phyloP scores from a whole-genome alignment of 2,797 vertebrate genomes.

The Darevskia nairensis region DNA sequence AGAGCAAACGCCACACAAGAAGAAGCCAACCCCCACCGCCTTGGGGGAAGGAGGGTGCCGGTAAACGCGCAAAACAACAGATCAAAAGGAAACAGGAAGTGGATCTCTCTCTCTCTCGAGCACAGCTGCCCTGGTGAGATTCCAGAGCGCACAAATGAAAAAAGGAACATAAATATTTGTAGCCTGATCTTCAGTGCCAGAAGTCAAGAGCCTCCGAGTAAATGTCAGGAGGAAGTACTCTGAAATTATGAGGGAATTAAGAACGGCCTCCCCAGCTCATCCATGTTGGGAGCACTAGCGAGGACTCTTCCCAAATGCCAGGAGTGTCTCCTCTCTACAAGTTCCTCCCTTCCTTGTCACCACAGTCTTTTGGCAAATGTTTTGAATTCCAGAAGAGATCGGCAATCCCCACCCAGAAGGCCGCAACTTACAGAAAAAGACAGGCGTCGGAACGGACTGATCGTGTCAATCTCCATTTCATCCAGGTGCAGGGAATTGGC shows the following conservation, averaged over 20 bases:
- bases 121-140: not conserved
- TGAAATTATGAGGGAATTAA: not conserved
- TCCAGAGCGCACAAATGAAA: not conserved
- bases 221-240: not conserved
- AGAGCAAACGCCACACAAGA: not conserved
- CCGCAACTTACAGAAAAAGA: not conserved
- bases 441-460: accelerated
- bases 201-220: too few relatives aligned
- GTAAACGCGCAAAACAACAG: not conserved
- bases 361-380: not conserved
- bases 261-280: not conserved
- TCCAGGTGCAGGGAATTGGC: accelerated
- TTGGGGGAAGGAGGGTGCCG: conserved; percentile 10
- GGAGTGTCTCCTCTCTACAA: not conserved
- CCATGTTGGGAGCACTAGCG: not conserved
- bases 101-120: not conserved
- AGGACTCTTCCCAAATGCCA: not conserved
- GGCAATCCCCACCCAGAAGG: not conserved
- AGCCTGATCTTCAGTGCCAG: too few relatives aligned
- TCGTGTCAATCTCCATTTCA: not conserved
- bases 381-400: accelerated
- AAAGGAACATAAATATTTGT: not conserved
- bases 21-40: not conserved
- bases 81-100: not conserved
- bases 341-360: not conserved